Percentiles rank a stretch among this genome's conserved stretches.
phyloP scores from a whole-genome alignment of 2,888 invertebrate genomes.

The Ochropleura plecta region DNA sequence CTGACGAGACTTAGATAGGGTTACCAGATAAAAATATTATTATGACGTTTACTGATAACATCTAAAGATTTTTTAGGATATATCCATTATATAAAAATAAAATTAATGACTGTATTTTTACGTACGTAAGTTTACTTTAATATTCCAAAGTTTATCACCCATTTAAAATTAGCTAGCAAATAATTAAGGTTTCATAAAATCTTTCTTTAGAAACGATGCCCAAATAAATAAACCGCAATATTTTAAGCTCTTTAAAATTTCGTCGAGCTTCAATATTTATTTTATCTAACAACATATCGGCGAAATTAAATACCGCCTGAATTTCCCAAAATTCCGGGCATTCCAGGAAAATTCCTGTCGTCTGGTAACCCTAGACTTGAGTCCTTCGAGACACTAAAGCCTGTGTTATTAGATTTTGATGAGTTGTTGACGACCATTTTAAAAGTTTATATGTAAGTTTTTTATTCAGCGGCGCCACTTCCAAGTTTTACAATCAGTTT shows the following conservation, averaged over 20 bases:
- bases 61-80: neutral
- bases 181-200: neutral
- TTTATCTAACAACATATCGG: neutral
- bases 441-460: constrained; percentile 69
- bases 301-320: neutral
- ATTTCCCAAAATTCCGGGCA: neutral
- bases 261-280: too few relatives aligned
- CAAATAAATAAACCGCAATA: neutral
- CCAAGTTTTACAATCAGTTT: constrained; percentile 67
- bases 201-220: too few relatives aligned
- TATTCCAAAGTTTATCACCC: neutral
- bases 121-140: neutral
- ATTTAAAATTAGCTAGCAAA: neutral
- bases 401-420: constrained; percentile 85
- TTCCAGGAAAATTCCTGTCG: constrained; percentile 11
- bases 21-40: constrained; percentile 1
- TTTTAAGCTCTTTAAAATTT: neutral
- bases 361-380: constrained; percentile 42
- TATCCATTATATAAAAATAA: neutral
- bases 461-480: constrained; percentile 57
- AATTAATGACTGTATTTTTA: neutral
- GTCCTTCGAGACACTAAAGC: constrained; percentile 71
- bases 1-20: constrained; percentile 65
- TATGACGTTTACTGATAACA: neutral
- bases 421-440: constrained; percentile 81